Conservation (phyloP, 2,888 invertebrate species). For the Machimus rusticus region DNA sequence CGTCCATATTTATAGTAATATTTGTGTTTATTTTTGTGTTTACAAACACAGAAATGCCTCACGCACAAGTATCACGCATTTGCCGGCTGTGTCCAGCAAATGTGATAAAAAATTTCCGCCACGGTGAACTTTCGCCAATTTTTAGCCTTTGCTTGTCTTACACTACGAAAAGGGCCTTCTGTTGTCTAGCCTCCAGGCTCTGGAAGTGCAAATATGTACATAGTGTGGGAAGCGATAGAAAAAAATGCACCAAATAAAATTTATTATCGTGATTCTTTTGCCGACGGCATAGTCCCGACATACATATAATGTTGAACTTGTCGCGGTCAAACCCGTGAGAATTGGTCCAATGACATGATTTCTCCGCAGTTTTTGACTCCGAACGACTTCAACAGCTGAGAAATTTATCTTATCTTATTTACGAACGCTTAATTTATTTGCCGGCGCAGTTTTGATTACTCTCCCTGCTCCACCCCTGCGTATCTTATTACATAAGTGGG, state of each 20-base stretch:
- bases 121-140: background rate
- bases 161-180: background rate
- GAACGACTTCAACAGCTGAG: background rate
- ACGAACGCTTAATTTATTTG: background rate
- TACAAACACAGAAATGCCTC: background rate
- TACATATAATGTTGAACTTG: background rate
- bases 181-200: background rate
- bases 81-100: background rate
- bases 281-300: background rate
- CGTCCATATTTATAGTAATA: background rate
- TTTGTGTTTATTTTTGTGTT: slow-evolving; percentile 9
- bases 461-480: background rate
- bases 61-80: slow-evolving; percentile 14
- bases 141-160: background rate
- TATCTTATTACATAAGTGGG: background rate
- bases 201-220: too few species aligned
- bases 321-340: background rate
- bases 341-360: background rate
- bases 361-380: background rate
- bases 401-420: background rate
- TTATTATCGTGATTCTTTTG: background rate
- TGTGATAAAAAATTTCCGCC: background rate
- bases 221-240: background rate
- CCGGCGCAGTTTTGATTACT: background rate
- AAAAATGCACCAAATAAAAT: background rate